These are phyloP conservation scores for Drosophila ficusphila DNA, from an alignment of 1,140 invertebrate species.

Conservation along the genomic window DNA sequence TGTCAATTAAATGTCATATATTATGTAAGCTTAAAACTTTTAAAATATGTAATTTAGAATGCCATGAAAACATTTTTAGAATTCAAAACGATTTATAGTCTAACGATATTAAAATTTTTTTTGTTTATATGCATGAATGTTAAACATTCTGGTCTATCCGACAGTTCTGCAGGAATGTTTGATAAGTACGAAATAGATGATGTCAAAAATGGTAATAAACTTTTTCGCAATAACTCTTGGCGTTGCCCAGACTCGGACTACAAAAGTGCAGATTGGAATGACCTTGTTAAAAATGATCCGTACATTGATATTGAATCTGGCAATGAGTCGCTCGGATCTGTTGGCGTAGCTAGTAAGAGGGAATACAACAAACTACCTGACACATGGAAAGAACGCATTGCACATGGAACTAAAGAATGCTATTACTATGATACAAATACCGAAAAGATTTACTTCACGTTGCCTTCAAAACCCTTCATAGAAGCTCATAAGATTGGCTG, in stretches of 20 bases:
- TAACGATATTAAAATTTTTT: too few species aligned
- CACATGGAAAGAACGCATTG: not conserved
- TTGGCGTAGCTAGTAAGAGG: too few species aligned
- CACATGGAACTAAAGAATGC: not conserved
- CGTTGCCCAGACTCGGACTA: too few species aligned
- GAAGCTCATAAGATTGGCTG: too few species aligned
- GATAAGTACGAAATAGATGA: not conserved
- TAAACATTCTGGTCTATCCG: too few species aligned
- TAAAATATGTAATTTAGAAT: not conserved
- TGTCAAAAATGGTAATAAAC: not conserved
- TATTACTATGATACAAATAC: slow-evolving; percentile 1
- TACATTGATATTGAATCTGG: not conserved
- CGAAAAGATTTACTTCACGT: not conserved
- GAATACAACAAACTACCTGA: not conserved
- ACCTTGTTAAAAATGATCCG: not conserved
- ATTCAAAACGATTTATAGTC: too few species aligned
- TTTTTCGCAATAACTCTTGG: not conserved
- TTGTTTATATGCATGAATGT: not conserved
- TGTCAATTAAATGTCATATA: too few species aligned
- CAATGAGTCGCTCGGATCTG: too few species aligned
- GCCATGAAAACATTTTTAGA: not conserved
- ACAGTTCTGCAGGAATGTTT: not conserved
- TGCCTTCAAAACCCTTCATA: not conserved
- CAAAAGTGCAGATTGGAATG: not conserved
- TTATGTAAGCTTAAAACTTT: too few species aligned